These are phyloP conservation scores for Caerostris darwini DNA, from an alignment of 1,140 invertebrate genomes.

Conservation along the genomic window DNA sequence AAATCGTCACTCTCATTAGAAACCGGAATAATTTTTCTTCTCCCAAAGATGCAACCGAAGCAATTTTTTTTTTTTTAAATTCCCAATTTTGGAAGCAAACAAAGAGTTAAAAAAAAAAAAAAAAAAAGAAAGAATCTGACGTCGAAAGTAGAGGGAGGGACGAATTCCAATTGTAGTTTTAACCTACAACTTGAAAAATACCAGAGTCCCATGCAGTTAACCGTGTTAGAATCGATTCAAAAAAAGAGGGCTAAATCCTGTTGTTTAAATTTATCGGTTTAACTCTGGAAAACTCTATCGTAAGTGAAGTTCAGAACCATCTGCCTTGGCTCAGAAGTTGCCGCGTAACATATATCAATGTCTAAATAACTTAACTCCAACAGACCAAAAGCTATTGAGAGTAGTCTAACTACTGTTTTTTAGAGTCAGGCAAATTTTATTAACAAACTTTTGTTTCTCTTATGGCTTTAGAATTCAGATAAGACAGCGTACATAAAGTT, in stretches of 20 bases:
- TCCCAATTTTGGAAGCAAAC: slow-evolving; percentile 8
- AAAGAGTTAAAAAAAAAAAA: background rate
- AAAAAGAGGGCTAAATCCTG: slow-evolving; percentile 52
- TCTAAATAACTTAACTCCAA: slow-evolving; percentile 53
- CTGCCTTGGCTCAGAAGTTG: slow-evolving; percentile 60
- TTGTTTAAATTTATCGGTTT: slow-evolving; percentile 75
- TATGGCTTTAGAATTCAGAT: slow-evolving; percentile 61
- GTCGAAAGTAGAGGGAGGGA: background rate
- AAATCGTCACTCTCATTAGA: slow-evolving; percentile 27
- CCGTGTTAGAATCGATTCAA: slow-evolving; percentile 62
- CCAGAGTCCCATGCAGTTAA: slow-evolving; percentile 50
- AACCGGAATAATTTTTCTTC: slow-evolving; percentile 51
- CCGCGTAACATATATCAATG: slow-evolving; percentile 67
- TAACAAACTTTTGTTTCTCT: slow-evolving; percentile 35
- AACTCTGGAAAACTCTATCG: slow-evolving; percentile 71
- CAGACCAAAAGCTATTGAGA: background rate
- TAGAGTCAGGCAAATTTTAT: slow-evolving; percentile 58
- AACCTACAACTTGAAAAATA: slow-evolving; percentile 70
- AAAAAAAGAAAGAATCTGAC: background rate
- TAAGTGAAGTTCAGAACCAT: slow-evolving; percentile 68
- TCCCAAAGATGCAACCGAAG: slow-evolving; percentile 20
- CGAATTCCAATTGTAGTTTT: slow-evolving; percentile 55
- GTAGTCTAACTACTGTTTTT: slow-evolving; percentile 41
- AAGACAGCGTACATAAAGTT: background rate
- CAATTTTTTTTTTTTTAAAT: background rate